Conservation (phyloP, 2,797 vertebrate genomes). For the Rhabdomys pumilio region DNA sequence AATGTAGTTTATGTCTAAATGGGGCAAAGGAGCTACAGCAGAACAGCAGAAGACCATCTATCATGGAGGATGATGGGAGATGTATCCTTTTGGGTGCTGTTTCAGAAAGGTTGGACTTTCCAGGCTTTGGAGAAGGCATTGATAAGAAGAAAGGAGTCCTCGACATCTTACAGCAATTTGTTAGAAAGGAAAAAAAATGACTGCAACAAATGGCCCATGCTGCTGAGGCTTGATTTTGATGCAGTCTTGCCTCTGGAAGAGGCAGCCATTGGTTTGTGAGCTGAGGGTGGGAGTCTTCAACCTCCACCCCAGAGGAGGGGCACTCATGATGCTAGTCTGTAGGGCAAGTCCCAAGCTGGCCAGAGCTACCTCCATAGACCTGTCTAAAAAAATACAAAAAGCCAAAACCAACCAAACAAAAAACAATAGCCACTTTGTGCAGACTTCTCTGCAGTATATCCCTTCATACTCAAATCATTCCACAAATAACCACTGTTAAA, state of each 20-base stretch:
- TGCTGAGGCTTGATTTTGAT: slow-evolving; percentile 47
- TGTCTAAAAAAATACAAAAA: background rate
- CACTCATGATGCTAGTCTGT: background rate
- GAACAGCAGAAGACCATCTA: background rate
- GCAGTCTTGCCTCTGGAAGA: slow-evolving; percentile 31
- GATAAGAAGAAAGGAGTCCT: slow-evolving; percentile 30
- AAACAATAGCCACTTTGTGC: too few relatives aligned
- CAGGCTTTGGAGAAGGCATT: slow-evolving; percentile 5
- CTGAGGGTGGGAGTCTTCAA: background rate
- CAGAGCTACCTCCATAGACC: background rate
- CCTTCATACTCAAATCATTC: background rate
- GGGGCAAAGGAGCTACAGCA: background rate
- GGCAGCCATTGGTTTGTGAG: background rate
- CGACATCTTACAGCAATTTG: slow-evolving; percentile 20
- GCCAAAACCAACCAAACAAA: background rate
- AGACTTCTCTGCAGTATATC: background rate
- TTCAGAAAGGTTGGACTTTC: slow-evolving; percentile 1
- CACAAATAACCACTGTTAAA: background rate
- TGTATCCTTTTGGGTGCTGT: background rate
- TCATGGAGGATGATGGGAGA: accelerated
- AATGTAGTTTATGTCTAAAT: slow-evolving; percentile 69
- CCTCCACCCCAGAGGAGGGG: background rate
- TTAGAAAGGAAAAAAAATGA: background rate
- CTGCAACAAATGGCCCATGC: background rate
- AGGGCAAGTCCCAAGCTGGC: background rate